Base-by-base conservation (phyloP, 2,888 invertebrate genomes). In the Schizaphis graminum region DNA sequence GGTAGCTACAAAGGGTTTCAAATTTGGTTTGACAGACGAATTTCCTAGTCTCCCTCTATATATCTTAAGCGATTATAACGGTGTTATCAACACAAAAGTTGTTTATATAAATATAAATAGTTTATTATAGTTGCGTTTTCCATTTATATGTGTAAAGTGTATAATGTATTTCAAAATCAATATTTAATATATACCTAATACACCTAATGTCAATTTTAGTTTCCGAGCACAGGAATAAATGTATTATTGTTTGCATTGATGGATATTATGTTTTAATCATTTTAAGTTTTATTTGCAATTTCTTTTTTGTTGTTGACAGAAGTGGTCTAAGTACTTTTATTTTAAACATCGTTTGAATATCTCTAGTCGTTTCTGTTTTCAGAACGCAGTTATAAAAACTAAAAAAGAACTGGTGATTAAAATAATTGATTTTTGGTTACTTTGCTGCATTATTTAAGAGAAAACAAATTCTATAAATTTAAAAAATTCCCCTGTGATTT, bases 1-100 rank as follows among this genome's bases (percentile, higher is more conserved):
- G 35, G 35, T 77, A 77, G 57, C 57, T 57, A 89, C 89, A 89
- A 89, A 89, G 89, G 57, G 16, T 57, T 89, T 89, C 57, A 28
- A 89, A 89, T 89, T 44, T 35, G 41, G 61, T 89, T 57, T 61
- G 16, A 57, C n/a, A 41, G 28, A 41, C 28, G 26, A 89, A 89
- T 89, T 89, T 57, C 44, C 56, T 41, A 26, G 56, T 88, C n/a
- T 88, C 11, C 53, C 24, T 26, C 8, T 35, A 21, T 26, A 88
- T 35, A 56, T 41, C 41, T 49, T 5, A 57, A 44, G 16, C 57
- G 89, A 89, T 89, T 77, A 77, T 89, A 89, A 44, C 16, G 41
- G 41, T 57, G 13, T 28, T 57, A 89, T 89, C 11, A 53, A 89
- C 56, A 41, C 28, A 57, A 89, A 89, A 53, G 53, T 35, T 89